phyloP scores from a whole-genome alignment of 1,140 invertebrate genomes.

The Plectrocnemia conspersa region DNA sequence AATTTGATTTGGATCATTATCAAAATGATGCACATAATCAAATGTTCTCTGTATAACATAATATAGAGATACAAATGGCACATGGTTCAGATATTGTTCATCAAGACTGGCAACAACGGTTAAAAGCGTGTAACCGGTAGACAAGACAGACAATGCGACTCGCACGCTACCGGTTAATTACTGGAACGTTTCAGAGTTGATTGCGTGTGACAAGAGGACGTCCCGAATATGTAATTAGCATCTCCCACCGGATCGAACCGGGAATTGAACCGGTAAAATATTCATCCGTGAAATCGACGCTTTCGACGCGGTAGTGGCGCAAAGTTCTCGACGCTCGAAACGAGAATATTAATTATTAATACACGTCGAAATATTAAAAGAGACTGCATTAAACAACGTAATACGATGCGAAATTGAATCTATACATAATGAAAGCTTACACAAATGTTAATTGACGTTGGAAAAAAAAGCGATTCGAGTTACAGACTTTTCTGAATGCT shows the following conservation, averaged over 20 bases:
- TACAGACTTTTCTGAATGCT: slow-evolving; percentile 3
- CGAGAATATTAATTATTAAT: no score
- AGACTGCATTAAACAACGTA: neutral
- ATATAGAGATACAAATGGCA: neutral
- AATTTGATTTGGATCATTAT: no score
- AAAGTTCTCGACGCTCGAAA: neutral
- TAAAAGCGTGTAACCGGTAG: no score
- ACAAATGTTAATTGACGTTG: neutral
- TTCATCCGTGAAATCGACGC: slow-evolving; percentile 18
- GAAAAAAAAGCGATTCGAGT: neutral
- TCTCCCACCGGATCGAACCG: neutral
- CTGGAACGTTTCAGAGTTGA: slow-evolving; percentile 6
- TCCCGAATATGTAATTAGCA: slow-evolving; percentile 3
- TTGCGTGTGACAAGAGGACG: neutral
- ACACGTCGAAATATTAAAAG: no score
- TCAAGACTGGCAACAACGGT: no score
- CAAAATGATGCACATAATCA: no score
- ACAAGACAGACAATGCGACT: no score
- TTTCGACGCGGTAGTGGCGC: neutral
- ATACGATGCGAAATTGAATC: neutral
- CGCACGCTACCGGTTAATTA: neutral
- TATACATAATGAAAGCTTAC: neutral
- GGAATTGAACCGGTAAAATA: slow-evolving; percentile 12
- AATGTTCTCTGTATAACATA: no score
- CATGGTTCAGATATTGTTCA: no score